phyloP scores from a whole-genome alignment of 1,140 invertebrate genomes.

The Sarcophaga bullata region DNA sequence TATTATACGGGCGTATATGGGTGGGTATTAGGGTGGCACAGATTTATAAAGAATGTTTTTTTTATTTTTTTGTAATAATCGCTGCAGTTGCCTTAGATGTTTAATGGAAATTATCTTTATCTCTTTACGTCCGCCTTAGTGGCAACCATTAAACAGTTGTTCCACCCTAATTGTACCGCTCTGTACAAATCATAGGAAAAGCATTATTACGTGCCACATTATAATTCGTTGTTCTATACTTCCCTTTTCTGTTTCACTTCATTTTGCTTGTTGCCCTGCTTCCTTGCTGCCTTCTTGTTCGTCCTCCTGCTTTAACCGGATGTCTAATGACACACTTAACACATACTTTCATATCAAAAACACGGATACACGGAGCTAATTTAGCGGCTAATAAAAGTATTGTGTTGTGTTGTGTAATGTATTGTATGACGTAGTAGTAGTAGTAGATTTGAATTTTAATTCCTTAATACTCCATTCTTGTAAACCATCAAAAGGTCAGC shows the following conservation, averaged over 20 bases:
- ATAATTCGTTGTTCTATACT: neutral
- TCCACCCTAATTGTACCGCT: neutral
- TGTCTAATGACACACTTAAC: slow-evolving; percentile 9
- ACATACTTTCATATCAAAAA: neutral
- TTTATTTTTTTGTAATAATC: no score
- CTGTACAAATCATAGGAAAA: neutral
- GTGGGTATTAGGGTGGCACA: no score
- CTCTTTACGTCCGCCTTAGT: no score
- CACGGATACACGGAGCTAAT: neutral
- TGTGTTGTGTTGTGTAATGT: neutral
- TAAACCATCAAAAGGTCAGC: neutral
- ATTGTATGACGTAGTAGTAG: no score
- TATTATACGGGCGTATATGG: no score
- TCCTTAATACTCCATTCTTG: neutral
- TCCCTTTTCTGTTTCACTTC: neutral
- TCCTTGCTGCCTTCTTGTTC: neutral
- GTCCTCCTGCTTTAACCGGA: neutral
- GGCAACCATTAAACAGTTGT: neutral
- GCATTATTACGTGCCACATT: neutral
- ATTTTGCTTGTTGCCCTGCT: neutral
- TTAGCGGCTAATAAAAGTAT: neutral
- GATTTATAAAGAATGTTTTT: no score
- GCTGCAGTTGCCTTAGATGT: no score
- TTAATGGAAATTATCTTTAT: no score
- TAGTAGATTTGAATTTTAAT: no score